These are phyloP conservation scores for Myioborus miniatus DNA, from an alignment of 2,797 vertebrate genomes.

Conservation along the genomic window DNA sequence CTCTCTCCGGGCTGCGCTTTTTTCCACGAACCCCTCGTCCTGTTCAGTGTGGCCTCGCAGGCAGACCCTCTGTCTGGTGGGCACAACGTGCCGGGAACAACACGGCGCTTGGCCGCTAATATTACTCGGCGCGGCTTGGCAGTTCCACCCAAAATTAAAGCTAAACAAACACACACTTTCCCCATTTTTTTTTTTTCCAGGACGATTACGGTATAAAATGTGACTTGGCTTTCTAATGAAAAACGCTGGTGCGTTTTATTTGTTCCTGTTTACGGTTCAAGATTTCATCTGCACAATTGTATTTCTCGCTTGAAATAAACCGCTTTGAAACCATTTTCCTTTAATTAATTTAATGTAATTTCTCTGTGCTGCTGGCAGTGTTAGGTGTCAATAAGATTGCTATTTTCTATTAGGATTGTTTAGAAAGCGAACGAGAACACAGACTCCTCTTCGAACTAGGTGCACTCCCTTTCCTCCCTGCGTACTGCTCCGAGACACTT, in stretches of 20 bases:
- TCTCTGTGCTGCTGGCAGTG: not conserved
- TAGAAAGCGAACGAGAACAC: constrained; percentile 37
- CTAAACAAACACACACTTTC: not conserved
- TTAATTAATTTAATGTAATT: constrained; percentile 59
- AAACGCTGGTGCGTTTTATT: not conserved
- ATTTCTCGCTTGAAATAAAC: constrained; percentile 47
- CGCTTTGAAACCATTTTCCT: constrained; percentile 36
- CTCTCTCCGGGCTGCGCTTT: not conserved
- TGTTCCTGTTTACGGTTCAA: constrained; percentile 14
- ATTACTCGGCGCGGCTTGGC: not conserved
- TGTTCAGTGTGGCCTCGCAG: not conserved
- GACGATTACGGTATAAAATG: not conserved
- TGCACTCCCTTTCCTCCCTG: not conserved
- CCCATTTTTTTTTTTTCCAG: not conserved
- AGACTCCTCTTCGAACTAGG: not conserved
- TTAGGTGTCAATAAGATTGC: not conserved
- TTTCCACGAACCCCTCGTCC: not conserved
- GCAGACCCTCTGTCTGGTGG: not conserved
- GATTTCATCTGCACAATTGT: constrained; percentile 20
- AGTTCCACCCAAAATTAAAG: not conserved
- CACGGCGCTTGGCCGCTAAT: not conserved
- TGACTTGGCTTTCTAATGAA: not conserved
- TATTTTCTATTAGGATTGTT: constrained; percentile 24
- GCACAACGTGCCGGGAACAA: not conserved
- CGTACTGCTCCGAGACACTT: constrained; percentile 15